A percentile compares a stretch with the other conserved stretches of the same genome.
phyloP scores from a whole-genome alignment of 2,888 invertebrate species.

The Drosophila hawaiiensis region DNA sequence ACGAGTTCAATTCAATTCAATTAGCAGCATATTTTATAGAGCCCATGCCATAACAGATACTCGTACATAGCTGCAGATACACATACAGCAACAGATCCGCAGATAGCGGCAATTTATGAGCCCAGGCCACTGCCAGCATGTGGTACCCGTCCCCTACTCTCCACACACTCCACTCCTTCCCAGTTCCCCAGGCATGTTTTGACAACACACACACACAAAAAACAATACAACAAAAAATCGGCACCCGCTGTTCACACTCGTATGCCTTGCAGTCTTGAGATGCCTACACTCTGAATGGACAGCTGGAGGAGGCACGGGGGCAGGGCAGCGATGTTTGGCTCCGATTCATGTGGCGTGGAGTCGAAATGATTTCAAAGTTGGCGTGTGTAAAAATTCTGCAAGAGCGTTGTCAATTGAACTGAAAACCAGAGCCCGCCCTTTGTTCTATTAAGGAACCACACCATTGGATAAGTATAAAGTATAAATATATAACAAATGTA shows the following conservation, averaged over 20 bases:
- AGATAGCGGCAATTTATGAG: slow-evolving; percentile 73
- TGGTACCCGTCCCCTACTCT: slow-evolving; percentile 35
- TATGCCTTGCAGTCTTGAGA: slow-evolving; percentile 66
- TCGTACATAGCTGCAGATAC: slow-evolving; percentile 34
- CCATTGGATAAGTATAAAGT: background rate
- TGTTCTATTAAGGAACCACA: background rate
- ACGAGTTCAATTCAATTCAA: slow-evolving; percentile 71
- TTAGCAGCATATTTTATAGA: slow-evolving; percentile 69
- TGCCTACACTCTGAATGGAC: slow-evolving; percentile 40
- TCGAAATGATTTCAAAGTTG: slow-evolving; percentile 66
- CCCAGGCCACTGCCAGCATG: slow-evolving; percentile 65
- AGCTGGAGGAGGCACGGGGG: background rate
- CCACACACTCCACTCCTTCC: background rate
- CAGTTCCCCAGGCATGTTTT: slow-evolving; percentile 38
- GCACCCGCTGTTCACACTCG: slow-evolving; percentile 72
- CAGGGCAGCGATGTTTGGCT: background rate
- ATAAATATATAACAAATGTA: background rate
- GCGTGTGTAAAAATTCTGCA: slow-evolving; percentile 32
- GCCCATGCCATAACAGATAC: slow-evolving; percentile 35
- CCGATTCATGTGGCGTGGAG: slow-evolving; percentile 52
- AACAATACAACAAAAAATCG: slow-evolving; percentile 2
- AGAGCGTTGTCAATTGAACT: slow-evolving; percentile 6
- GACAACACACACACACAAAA: slow-evolving; percentile 39
- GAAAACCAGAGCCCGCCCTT: background rate
- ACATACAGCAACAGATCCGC: slow-evolving; percentile 40